phyloP scores from a whole-genome alignment of 35 echinoderm and acorn worm genomes.

The Apostichopus parvimensis region DNA sequence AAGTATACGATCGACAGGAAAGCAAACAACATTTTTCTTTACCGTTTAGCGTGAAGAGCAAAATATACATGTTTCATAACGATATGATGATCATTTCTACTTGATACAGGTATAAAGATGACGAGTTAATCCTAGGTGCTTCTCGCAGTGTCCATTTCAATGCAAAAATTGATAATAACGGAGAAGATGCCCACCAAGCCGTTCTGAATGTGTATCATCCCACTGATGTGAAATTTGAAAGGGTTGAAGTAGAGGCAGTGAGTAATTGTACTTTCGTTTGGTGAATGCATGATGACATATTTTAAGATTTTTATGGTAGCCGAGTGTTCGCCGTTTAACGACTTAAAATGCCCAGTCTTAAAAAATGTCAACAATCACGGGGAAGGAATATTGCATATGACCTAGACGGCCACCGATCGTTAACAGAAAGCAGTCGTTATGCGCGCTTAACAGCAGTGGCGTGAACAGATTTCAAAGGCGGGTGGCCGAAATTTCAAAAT shows the following conservation, averaged over 20 bases:
- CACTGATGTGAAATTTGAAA: slow-evolving; percentile 35
- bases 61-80: too few relatives aligned
- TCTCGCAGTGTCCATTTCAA: background rate
- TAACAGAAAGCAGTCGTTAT: background rate
- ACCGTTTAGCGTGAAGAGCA: too few relatives aligned
- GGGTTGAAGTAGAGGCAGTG: slow-evolving; percentile 35
- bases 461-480: too few relatives aligned
- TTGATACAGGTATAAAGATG: background rate
- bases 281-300: background rate
- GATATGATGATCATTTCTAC: background rate
- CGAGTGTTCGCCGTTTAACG: slow-evolving; percentile 5
- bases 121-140: slow-evolving; percentile 35
- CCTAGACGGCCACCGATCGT: background rate
- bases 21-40: too few relatives aligned
- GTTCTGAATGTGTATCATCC: slow-evolving; percentile 31
- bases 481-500: too few relatives aligned
- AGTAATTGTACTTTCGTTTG: background rate
- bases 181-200: slow-evolving; percentile 53
- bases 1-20: too few relatives aligned
- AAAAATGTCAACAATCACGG: slow-evolving; percentile 14
- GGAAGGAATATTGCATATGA: background rate
- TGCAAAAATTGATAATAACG: slow-evolving; percentile 23
- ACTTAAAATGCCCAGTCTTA: slow-evolving; percentile 5
- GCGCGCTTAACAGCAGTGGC: too few relatives aligned
- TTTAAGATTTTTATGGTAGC: slow-evolving; percentile 3